Conservation (phyloP, 2,888 invertebrate species). For the Lottia gigantea region DNA sequence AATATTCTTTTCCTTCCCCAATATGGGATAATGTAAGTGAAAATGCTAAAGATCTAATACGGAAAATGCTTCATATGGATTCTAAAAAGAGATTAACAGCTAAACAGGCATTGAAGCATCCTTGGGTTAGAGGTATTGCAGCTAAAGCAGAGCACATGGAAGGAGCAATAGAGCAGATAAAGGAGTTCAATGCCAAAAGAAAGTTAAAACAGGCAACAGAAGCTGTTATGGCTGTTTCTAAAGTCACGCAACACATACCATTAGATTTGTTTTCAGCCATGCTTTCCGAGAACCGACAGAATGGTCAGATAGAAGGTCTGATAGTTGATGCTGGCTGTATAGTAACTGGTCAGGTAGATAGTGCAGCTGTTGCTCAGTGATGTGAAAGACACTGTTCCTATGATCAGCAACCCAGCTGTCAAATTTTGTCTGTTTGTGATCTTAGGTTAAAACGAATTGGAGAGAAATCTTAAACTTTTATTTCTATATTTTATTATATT, state of each 20-base stretch:
- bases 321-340: not conserved
- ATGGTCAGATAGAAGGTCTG: not conserved
- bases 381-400: too few relatives aligned
- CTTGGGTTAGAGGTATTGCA: constrained; percentile 62
- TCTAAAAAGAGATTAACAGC: constrained; percentile 58
- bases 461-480: too few relatives aligned
- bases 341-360: too few relatives aligned
- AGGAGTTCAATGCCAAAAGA: constrained; percentile 63
- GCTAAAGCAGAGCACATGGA: constrained; percentile 56
- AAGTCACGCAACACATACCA: constrained; percentile 28
- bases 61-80: constrained; percentile 51
- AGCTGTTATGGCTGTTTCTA: constrained; percentile 31
- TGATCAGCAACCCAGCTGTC: too few relatives aligned
- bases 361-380: too few relatives aligned
- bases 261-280: constrained; percentile 10
- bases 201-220: constrained; percentile 53
- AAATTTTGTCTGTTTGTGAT: too few relatives aligned
- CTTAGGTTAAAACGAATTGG: too few relatives aligned
- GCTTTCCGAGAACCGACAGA: not conserved
- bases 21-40: constrained; percentile 66
- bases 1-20: constrained; percentile 61
- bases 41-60: constrained; percentile 65
- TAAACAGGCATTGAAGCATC: constrained; percentile 55
- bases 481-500: too few relatives aligned
- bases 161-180: constrained; percentile 58